Base-by-base conservation (phyloP, 2,888 invertebrate species). In the Iphiclides podalirius region DNA sequence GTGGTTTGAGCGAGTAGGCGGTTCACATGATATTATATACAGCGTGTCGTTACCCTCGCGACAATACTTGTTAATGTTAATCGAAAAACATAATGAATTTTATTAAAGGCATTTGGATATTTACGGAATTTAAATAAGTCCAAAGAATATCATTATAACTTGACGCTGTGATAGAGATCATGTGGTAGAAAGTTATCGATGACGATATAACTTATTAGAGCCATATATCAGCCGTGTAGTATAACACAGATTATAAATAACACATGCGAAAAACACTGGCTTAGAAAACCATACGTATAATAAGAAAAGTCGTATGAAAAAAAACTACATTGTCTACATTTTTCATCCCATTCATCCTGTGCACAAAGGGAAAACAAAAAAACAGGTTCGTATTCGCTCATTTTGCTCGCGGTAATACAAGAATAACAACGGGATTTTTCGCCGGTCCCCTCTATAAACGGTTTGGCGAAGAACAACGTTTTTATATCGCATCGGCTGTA, bases 361-460 rank as follows among this genome's bases (percentile, higher is more conserved):
- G 63, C 63, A 72, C 63, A 71, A 78, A 69, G 66, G 55, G 57
- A 63, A 70, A 73, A 68, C 63, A 69, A 70, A 72, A 73, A 69
- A 64, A 64, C 61, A 70, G 71, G 70, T 70, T 63, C 66, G 68
- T 47, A 54, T 64, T 63, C 66, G 70, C 75, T 43, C 38, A 50
- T 51, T 76, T 77, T 74, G 72, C 77, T 74, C 67, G 63, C 57
- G 64, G 68, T 75, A 77, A 81, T 76, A 72, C 63, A 74, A 78
- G 66, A 79, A 75, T 65, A 79, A 77, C 75, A 75, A 60, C 47
- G 67, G 66, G 58, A 66, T 67, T 70, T 20, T 63, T 60, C 58
- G 56, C 60, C 48, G 64, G 63, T 63, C 73, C 74, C 75, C 67
- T 70, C n/a, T 67, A 64, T 72, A 75, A 75, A 75, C 69, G 66